Evolutionary conservation across 2,113 vertebrate species (phyloP).

Genomic region (Gyps fulvus): DNA sequence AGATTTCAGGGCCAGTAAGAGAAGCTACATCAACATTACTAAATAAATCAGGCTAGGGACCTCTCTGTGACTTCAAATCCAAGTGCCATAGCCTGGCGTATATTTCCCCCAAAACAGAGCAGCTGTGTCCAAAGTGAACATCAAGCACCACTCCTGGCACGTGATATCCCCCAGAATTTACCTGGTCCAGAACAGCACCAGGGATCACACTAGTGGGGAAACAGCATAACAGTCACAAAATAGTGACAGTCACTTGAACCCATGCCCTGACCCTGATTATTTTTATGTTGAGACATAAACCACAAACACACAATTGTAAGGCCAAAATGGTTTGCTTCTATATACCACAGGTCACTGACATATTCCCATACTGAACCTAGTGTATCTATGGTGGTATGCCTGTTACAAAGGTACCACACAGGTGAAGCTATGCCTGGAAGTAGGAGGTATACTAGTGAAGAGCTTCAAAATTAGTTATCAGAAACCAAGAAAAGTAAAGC

Average conservation of each 20-base stretch:
- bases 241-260: background rate
- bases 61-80: background rate
- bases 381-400: fast-evolving
- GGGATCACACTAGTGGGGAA: background rate
- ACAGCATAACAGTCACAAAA: background rate
- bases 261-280: background rate
- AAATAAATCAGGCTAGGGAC: background rate
- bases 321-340: background rate
- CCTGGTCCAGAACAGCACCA: background rate
- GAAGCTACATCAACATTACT: background rate
- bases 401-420: background rate
- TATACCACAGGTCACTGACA: background rate
- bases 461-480: background rate
- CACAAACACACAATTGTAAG: background rate
- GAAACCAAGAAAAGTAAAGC: background rate
- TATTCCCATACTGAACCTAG: background rate
- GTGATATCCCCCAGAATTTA: background rate
- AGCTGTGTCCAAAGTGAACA: background rate
- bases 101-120: background rate
- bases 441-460: background rate
- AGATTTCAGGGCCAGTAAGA: background rate
- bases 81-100: background rate
- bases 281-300: background rate
- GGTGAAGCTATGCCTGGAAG: background rate
- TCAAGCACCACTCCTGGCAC: background rate